Percentiles rank a stretch among this genome's conserved stretches.
Conservation (phyloP, 2,113 vertebrate species). For the Forbesichthys agassizii region DNA sequence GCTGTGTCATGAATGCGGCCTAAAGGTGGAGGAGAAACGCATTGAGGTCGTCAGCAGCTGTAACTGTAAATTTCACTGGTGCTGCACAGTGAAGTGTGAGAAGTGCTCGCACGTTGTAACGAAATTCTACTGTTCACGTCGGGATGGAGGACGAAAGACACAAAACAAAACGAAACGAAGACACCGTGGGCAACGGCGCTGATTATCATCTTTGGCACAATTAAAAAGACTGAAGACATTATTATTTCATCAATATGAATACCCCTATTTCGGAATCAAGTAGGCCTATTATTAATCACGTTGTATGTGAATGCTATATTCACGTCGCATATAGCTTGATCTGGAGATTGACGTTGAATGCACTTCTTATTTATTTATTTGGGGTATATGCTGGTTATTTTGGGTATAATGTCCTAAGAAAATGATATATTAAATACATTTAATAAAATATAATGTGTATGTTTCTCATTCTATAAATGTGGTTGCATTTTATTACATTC, state of each 20-base stretch:
- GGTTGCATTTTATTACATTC: slow-evolving; percentile 2
- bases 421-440: too few relatives aligned
- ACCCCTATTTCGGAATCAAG: slow-evolving; percentile 9
- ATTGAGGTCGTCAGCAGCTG: slow-evolving; percentile 86
- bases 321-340: background rate
- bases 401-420: background rate
- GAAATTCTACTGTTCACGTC: slow-evolving; percentile 84
- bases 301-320: background rate
- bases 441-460: too few relatives aligned
- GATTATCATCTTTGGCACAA: slow-evolving; percentile 19
- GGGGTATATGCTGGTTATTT: background rate
- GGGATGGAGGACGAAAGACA: slow-evolving; percentile 43
- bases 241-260: slow-evolving; percentile 28
- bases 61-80: slow-evolving; percentile 97
- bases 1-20: slow-evolving; percentile 89
- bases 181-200: slow-evolving; percentile 63
- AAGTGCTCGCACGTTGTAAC: slow-evolving; percentile 84
- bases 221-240: background rate
- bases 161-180: slow-evolving; percentile 70
- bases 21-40: slow-evolving; percentile 82
- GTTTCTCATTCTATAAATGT: background rate
- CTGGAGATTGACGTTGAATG: slow-evolving; percentile 19
- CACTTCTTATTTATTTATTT: slow-evolving; percentile 42
- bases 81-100: slow-evolving; percentile 91
- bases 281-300: background rate